Evolutionary conservation across 2,797 vertebrate genomes (phyloP).

Genomic region (Cuniculus paca): DNA sequence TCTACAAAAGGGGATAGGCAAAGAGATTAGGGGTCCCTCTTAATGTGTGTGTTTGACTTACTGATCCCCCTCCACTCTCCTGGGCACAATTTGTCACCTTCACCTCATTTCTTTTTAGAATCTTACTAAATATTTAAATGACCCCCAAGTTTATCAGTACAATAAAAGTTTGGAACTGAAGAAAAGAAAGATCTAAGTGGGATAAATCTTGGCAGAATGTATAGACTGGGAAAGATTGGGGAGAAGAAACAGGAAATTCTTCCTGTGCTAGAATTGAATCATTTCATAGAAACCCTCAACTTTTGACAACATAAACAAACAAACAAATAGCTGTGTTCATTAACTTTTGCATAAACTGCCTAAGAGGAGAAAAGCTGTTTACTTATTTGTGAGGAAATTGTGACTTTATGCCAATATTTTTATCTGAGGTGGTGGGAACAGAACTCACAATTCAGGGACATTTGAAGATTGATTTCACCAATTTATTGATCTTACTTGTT

Average conservation of each 20-base stretch:
- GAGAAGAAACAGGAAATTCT: background rate
- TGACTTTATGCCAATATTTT: background rate
- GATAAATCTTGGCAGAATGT: background rate
- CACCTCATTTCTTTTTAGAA: constrained; percentile 83
- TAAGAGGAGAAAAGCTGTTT: background rate
- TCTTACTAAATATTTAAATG: constrained; percentile 83
- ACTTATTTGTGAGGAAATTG: background rate
- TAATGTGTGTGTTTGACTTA: constrained; percentile 88
- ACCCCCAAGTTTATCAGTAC: background rate
- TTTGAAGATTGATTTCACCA: background rate
- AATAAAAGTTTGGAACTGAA: background rate
- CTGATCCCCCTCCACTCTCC: constrained; percentile 72
- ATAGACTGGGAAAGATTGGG: background rate
- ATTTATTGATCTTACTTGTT: background rate
- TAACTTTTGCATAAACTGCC: background rate
- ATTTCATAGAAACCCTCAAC: background rate
- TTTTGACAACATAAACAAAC: background rate
- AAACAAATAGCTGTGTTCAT: background rate
- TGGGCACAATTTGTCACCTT: constrained; percentile 77
- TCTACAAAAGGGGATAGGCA: constrained; percentile 85
- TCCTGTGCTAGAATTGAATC: background rate
- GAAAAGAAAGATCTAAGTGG: background rate
- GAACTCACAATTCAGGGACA: too few relatives aligned
- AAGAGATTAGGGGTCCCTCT: constrained; percentile 90
- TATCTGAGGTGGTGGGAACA: background rate